Percentiles rank a stretch among this genome's conserved stretches.
Evolutionary conservation across 2,113 vertebrate species (phyloP).

Genomic region (Pitta sordida): DNA sequence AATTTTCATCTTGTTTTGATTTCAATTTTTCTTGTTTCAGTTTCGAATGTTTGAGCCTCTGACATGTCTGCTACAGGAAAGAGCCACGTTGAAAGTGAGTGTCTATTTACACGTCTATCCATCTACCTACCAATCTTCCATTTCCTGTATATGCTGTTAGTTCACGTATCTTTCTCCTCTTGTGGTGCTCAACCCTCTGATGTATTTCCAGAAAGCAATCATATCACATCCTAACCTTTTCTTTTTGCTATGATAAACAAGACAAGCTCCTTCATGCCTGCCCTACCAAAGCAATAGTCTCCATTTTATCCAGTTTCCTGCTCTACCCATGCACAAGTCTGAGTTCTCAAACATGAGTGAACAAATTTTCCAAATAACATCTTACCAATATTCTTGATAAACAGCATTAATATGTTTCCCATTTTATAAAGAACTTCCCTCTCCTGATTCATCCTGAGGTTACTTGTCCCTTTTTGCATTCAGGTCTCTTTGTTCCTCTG

Average conservation of each 20-base stretch:
- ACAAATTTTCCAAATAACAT: conserved; percentile 4
- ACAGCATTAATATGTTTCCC: neutral
- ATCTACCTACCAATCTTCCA: neutral
- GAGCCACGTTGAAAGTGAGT: neutral
- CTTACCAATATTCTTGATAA: neutral
- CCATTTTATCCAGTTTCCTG: neutral
- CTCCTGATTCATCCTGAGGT: neutral
- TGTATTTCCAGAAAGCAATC: conserved; percentile 45
- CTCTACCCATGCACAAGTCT: neutral
- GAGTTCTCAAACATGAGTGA: neutral
- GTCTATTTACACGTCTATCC: neutral
- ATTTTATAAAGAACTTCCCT: neutral
- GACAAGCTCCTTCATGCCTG: conserved; percentile 47
- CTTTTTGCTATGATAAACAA: conserved; percentile 22
- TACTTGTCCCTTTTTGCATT: neutral
- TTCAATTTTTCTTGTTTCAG: neutral
- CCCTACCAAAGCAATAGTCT: neutral
- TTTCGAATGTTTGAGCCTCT: neutral
- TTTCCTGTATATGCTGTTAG: conserved; percentile 17
- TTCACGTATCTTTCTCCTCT: conserved; percentile 29
- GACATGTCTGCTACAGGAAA: neutral
- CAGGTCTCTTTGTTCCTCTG: neutral
- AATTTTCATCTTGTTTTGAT: neutral
- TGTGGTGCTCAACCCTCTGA: neutral
- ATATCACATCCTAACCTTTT: neutral